A percentile compares a stretch with the other conserved stretches of the same genome.
These are phyloP conservation scores for Rhingia rostrata DNA, from an alignment of 2,888 invertebrate genomes.

Conservation along the genomic window DNA sequence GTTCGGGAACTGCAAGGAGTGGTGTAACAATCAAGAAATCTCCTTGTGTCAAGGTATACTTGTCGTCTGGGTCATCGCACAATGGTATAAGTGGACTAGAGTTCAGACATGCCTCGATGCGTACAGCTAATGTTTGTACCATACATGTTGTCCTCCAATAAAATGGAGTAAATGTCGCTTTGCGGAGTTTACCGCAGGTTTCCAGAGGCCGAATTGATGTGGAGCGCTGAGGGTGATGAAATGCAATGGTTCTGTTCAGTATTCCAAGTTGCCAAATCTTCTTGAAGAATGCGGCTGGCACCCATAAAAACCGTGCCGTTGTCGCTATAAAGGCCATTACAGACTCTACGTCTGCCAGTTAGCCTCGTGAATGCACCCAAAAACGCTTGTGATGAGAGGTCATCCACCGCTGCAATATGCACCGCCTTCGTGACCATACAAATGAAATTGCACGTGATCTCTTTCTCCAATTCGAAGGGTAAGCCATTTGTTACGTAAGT, in stretches of 20 bases:
- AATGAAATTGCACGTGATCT: too few relatives aligned
- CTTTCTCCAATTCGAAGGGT: too few relatives aligned
- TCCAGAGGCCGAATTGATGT: too few relatives aligned
- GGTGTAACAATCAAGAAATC: constrained; percentile 45
- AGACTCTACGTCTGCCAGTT: constrained; percentile 25
- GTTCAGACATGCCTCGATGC: constrained; percentile 51
- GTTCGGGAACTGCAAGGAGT: constrained; percentile 70
- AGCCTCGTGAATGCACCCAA: constrained; percentile 3
- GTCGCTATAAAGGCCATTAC: constrained; percentile 41
- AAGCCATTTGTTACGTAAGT: too few relatives aligned
- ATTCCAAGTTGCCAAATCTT: too few relatives aligned
- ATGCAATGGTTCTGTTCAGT: constrained; percentile 27
- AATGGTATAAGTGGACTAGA: constrained; percentile 39
- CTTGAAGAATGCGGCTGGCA: constrained; percentile 44
- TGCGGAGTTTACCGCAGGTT: too few relatives aligned
- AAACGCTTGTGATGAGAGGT: constrained; percentile 8
- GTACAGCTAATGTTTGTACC: constrained; percentile 28
- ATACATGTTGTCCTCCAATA: constrained; percentile 21
- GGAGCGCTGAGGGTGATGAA: constrained; percentile 43
- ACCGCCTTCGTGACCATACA: constrained; percentile 23
- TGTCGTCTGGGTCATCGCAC: constrained; percentile 58
- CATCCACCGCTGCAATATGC: too few relatives aligned
- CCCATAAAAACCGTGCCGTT: constrained; percentile 46
- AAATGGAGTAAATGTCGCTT: constrained; percentile 38
- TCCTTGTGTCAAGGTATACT: constrained; percentile 50